phyloP scores from a whole-genome alignment of 2,888 invertebrate genomes.

The Euzophera pinguis region DNA sequence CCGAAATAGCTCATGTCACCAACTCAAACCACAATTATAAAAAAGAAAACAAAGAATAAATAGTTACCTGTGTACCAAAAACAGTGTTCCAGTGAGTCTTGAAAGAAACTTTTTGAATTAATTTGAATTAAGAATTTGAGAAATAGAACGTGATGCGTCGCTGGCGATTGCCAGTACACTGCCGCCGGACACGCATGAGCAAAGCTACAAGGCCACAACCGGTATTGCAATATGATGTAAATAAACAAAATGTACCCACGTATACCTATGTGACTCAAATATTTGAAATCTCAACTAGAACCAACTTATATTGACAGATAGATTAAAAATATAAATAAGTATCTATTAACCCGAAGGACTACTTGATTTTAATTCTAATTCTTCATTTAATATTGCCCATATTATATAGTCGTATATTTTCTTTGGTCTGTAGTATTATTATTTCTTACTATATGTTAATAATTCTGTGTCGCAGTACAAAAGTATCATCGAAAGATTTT shows the following conservation, averaged over 20 bases:
- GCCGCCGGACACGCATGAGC: background rate
- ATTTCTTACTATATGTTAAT: too few species aligned
- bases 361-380: too few species aligned
- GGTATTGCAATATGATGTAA: background rate
- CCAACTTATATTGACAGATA: too few species aligned
- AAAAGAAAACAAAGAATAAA: background rate
- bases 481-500: too few species aligned
- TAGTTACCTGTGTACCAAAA: background rate
- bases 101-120: background rate
- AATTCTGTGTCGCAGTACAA: too few species aligned
- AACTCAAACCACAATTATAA: background rate
- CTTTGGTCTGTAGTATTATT: too few species aligned
- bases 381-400: too few species aligned
- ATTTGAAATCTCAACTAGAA: too few species aligned
- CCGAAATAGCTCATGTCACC: background rate
- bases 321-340: too few species aligned
- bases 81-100: background rate
- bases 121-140: background rate
- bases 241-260: background rate
- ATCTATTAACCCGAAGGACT: too few species aligned
- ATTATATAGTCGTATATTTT: too few species aligned
- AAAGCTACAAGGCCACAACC: background rate
- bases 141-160: background rate
- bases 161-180: background rate
- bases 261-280: too few species aligned